phyloP scores from a whole-genome alignment of 2,113 vertebrate species.

The Myiozetetes cayanensis region DNA sequence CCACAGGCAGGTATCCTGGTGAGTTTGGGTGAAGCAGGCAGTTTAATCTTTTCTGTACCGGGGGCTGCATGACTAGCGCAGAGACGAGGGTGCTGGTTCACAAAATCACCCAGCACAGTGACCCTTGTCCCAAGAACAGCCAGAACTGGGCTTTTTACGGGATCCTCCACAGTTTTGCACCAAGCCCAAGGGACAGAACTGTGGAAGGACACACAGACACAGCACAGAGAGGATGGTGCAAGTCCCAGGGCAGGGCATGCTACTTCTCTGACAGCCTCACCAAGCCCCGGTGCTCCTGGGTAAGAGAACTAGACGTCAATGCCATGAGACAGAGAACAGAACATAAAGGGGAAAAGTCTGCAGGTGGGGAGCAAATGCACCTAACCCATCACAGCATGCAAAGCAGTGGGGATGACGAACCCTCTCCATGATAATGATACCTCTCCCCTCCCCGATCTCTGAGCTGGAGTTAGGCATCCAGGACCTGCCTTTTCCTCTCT shows the following conservation, averaged over 20 bases:
- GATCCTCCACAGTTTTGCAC: neutral
- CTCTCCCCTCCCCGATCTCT: neutral
- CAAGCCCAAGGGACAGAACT: neutral
- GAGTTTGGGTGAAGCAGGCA: neutral
- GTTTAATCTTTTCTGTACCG: neutral
- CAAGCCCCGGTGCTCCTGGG: neutral
- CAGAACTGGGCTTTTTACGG: neutral
- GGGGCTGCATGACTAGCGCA: neutral
- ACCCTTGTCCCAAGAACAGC: neutral
- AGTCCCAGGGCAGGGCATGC: neutral
- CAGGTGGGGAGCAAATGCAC: neutral
- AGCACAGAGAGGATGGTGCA: neutral
- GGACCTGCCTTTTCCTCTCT: constrained; percentile 1
- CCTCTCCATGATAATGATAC: neutral
- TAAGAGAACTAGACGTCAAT: neutral
- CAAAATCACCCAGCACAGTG: neutral
- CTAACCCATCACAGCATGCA: neutral
- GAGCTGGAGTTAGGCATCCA: neutral
- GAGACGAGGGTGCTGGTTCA: neutral
- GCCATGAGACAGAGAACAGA: rapidly evolving
- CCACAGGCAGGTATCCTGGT: neutral
- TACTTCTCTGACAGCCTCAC: neutral
- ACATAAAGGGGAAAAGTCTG: neutral
- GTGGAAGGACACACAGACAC: neutral
- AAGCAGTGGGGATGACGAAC: neutral